Conservation (phyloP, 2,797 vertebrate species). For the Antrozous pallidus region DNA sequence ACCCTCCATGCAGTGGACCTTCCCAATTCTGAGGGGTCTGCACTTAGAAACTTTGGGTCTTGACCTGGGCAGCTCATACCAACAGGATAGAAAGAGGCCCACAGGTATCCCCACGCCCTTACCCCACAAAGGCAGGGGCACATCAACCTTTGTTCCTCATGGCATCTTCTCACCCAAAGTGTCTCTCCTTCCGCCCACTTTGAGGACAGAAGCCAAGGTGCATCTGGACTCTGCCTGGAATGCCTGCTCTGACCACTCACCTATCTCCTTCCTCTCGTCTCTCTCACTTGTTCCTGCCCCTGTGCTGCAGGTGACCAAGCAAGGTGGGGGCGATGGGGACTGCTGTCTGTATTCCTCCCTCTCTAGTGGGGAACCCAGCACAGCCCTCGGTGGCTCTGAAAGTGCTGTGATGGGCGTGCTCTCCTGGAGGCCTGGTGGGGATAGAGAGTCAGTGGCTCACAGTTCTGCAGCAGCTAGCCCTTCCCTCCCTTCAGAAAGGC, state of each 20-base stretch:
- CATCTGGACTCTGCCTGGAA: too few relatives aligned
- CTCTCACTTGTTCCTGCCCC: neutral
- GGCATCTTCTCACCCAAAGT: neutral
- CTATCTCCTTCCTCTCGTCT: neutral
- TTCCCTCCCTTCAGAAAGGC: neutral
- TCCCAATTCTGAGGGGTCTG: neutral
- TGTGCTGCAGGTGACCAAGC: neutral
- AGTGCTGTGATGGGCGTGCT: neutral
- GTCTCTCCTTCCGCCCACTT: neutral
- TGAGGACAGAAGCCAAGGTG: neutral
- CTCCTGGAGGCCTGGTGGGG: neutral
- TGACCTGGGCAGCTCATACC: neutral
- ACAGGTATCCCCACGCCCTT: accelerated
- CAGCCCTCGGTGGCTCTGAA: neutral
- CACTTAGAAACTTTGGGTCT: neutral
- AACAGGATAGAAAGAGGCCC: neutral
- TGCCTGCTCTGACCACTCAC: neutral
- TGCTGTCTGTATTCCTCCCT: neutral
- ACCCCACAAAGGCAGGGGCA: neutral
- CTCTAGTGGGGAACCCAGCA: neutral
- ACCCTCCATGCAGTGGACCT: neutral
- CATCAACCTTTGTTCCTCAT: neutral
- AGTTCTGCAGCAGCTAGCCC: neutral
- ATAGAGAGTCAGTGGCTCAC: neutral
- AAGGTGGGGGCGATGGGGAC: accelerated